Evolutionary conservation across 2,113 vertebrate species (phyloP), one percentile per base, ranked within the genome.

Genomic region (Castor canadensis): DNA sequence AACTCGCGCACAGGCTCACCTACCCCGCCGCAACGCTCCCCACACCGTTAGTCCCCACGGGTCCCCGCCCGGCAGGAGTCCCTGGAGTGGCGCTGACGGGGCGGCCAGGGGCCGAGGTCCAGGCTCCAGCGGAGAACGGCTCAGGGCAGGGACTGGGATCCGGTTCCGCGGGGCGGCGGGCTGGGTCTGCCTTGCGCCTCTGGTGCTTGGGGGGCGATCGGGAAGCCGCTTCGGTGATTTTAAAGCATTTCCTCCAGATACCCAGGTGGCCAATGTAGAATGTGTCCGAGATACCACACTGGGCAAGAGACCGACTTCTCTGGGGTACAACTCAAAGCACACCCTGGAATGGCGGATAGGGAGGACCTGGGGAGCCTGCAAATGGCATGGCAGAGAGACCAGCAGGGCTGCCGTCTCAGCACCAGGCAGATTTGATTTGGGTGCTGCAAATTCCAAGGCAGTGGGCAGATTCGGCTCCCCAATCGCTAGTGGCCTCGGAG

Each of bases 151-250:
- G 24, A 4, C 28, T 6, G 64, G 26, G 47, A 71, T 72, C 32
- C 3, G 12, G 22, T 24, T 52, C n/a, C 15, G 0, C 1, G 0
- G 19, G 9, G 9, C 64, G 1, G n/a, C 30, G 13, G 40, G 10
- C 22, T 4, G 1, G 58, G 56, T 69, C n/a, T 30, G 56, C 38
- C 22, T 28, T 16, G 6, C 9, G 3, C 5, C 0, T 5, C 0
- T 9, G 56, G 35, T 26, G 20, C 10, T 9, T 0, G 1, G 6
- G 62, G n/a, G 8, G n/a, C 16, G 22, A 11, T 2, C 3, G 24
- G 20, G 49, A 87, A 81, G 22, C 13, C 9, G 47, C 17, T 0
- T 35, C 17, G 32, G 22, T 32, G 73, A 38, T n/a, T 66, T 16
- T 54, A n/a, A 60, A 77, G 43, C 6, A n/a, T 54, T 30, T n/a